Evolutionary conservation across 2,113 vertebrate species (phyloP).

Genomic region (Myrmecophaga tridactyla): DNA sequence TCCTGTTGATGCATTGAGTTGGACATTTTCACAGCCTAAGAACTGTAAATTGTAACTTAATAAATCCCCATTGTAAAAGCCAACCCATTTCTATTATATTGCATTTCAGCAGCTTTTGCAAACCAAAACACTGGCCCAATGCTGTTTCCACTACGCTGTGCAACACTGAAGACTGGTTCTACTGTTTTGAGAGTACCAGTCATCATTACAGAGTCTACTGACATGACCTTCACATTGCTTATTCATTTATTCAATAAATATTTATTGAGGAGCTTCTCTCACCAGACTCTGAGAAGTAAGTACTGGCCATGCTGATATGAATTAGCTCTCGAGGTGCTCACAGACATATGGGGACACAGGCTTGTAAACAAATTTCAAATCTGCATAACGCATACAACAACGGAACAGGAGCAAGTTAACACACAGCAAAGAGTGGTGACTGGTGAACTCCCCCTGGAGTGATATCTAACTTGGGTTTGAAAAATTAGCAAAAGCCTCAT

Average conservation of each 20-base stretch:
- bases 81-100: no score
- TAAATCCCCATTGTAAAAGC: no score
- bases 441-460: neutral
- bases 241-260: conserved; percentile 55
- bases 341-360: neutral
- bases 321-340: neutral
- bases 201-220: neutral
- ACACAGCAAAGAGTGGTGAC: neutral
- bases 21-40: no score
- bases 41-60: no score
- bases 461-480: neutral
- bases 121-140: no score
- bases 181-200: neutral
- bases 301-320: neutral
- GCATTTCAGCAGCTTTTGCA: no score
- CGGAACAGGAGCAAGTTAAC: neutral
- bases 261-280: conserved; percentile 28
- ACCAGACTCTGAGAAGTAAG: neutral
- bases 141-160: neutral
- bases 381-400: neutral
- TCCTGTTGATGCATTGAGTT: no score
- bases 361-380: conserved; percentile 25
- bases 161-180: neutral
- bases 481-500: neutral
- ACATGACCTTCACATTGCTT: neutral